Percentiles rank a stretch among this genome's conserved stretches.
phyloP scores from a whole-genome alignment of 2,888 invertebrate species.

The Trachelus troglodyta region DNA sequence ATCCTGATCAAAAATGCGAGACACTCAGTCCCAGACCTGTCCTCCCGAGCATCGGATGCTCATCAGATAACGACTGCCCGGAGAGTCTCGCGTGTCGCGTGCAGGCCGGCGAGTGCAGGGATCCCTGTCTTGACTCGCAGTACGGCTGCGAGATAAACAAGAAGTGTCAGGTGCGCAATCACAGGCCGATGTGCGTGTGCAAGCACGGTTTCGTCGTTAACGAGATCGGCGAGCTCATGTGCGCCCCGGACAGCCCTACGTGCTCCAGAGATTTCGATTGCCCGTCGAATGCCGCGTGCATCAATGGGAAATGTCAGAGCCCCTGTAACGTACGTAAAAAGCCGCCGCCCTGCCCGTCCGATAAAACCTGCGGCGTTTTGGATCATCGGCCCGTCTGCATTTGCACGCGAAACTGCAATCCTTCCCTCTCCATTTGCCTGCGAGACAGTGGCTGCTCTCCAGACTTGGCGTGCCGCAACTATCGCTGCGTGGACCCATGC shows the following conservation, averaged over 20 bases:
- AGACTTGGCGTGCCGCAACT: slow-evolving; percentile 87
- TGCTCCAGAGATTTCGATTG: slow-evolving; percentile 87
- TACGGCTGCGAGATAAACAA: slow-evolving; percentile 84
- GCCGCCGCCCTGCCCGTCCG: slow-evolving; percentile 79
- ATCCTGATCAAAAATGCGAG: slow-evolving; percentile 83
- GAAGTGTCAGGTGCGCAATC: slow-evolving; percentile 88
- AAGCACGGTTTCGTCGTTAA: slow-evolving; percentile 90
- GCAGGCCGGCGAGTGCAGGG: slow-evolving; percentile 78
- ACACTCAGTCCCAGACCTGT: slow-evolving; percentile 72
- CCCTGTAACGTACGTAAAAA: slow-evolving; percentile 77
- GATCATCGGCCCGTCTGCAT: slow-evolving; percentile 89
- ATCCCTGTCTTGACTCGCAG: slow-evolving; percentile 79
- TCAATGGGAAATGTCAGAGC: slow-evolving; percentile 85
- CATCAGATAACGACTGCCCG: slow-evolving; percentile 78
- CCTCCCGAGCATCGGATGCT: slow-evolving; percentile 72
- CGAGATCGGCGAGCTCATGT: slow-evolving; percentile 87
- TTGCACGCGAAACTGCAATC: slow-evolving; percentile 88
- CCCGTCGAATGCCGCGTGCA: slow-evolving; percentile 86
- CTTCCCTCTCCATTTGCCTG: slow-evolving; percentile 87
- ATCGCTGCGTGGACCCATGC: slow-evolving; percentile 92
- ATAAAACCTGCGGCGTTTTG: slow-evolving; percentile 88
- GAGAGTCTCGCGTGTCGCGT: slow-evolving; percentile 80
- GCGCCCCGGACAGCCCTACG: slow-evolving; percentile 84
- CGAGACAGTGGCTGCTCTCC: slow-evolving; percentile 90
- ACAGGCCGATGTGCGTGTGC: slow-evolving; percentile 88